Evolutionary conservation across 1,140 invertebrate species (phyloP), one percentile per base, ranked within the genome.

Genomic region (Drosophila kanapiae): DNA sequence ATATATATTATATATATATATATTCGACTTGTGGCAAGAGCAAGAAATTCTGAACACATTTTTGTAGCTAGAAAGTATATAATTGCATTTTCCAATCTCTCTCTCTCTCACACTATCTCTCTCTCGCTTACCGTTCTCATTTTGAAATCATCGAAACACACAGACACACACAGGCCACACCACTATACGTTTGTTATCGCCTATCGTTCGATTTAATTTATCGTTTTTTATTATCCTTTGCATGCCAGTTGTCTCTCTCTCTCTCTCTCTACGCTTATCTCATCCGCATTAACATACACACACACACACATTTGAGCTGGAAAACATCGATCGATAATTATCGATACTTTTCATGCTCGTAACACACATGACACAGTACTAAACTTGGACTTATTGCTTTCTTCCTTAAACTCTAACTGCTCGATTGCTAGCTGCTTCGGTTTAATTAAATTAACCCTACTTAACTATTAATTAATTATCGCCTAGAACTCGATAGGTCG

Each of bases 361-460:
- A 23, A 31, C 61, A 54, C 48, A 16, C 14, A 51, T 29, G 11
- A 38, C 33, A 31, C 61, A 31, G n/a, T 51, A 45, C 63, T 70
- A 45, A 56, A 54, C 61, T 51, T 67, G 27, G 65, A 65, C 45
- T 67, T 53, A 67, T 60, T 38, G 27, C 56, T 64, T 59, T 29
- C 29, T 60, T 47, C 23, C 56, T 70, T 49, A 71, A 27, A 42
- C 54, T 78, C 75, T 78, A 78, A 86, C 54, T 40, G 61, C 62
- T 81, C 60, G 63, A 75, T 75, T 80, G 82, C 74, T 78, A 62
- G 72, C 57, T 81, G 82, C 78, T 85, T 84, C 69, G 43, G 57
- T 71, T 56, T 71, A 18, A 51, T 43, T 56, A 45, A 68, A 33
- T 53, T 43, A 70, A 53, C 27, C 27, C 14, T 53, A 49, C 31